Percentiles rank a stretch among this genome's conserved stretches.
Conservation (phyloP, 2,797 vertebrate species). For the Acrossocheilus fasciatus region DNA sequence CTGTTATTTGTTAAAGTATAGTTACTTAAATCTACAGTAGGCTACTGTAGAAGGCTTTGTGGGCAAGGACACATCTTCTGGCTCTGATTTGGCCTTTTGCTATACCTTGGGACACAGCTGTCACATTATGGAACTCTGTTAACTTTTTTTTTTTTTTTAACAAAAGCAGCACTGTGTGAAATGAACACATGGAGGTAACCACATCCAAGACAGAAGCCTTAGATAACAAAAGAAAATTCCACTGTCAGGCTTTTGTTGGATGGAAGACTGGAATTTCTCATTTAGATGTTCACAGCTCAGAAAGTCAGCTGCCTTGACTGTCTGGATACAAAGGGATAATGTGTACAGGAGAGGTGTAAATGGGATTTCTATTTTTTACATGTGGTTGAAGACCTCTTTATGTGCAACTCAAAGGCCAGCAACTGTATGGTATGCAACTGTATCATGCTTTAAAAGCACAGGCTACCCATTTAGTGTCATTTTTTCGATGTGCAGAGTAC, state of each 20-base stretch:
- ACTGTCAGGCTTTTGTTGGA: slow-evolving; percentile 24
- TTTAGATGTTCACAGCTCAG: slow-evolving; percentile 31
- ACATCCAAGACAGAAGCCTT: neutral
- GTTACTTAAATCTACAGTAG: neutral
- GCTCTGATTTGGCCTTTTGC: neutral
- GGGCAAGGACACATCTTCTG: neutral
- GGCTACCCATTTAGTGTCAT: too few relatives aligned
- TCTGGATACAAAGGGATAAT: neutral
- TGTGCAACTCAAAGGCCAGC: neutral
- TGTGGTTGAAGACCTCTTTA: neutral
- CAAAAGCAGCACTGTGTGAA: slow-evolving; percentile 36
- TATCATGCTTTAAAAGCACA: neutral
- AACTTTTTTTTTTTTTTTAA: neutral
- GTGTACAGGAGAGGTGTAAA: neutral
- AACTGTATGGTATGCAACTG: neutral
- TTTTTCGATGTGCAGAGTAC: too few relatives aligned
- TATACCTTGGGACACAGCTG: slow-evolving; percentile 2
- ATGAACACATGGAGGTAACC: slow-evolving; percentile 6
- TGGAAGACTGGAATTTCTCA: slow-evolving; percentile 20
- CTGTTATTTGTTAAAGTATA: neutral
- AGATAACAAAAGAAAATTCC: slow-evolving; percentile 6
- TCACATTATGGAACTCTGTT: slow-evolving; percentile 25
- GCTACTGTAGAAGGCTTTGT: neutral
- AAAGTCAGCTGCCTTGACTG: slow-evolving; percentile 17
- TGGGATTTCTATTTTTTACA: neutral